Evolutionary conservation across 2,888 invertebrate species (phyloP).

Genomic region (Lasioglossum marginatum): DNA sequence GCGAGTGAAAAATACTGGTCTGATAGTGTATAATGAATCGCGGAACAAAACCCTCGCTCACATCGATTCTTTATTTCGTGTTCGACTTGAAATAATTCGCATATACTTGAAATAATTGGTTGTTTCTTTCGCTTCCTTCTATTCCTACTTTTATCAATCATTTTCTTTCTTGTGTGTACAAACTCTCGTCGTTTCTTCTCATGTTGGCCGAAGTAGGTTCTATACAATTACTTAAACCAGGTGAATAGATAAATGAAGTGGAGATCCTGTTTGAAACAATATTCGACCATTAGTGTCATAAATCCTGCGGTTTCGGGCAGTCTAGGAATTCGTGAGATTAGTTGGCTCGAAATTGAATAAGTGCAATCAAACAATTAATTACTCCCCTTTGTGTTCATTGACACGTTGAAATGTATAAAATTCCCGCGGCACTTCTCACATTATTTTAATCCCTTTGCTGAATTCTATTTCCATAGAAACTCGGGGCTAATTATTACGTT

Average conservation of each 20-base stretch:
- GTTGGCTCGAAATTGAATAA: slow-evolving; percentile 14
- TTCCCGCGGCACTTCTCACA: no score
- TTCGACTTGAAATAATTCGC: slow-evolving; percentile 2
- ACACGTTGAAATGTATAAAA: no score
- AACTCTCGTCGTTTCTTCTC: not conserved
- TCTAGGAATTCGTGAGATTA: not conserved
- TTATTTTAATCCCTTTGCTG: no score
- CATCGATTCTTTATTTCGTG: not conserved
- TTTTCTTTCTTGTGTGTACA: slow-evolving; percentile 8
- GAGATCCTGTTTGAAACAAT: not conserved
- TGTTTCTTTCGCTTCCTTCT: slow-evolving; percentile 1
- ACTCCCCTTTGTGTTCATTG: no score
- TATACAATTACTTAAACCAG: not conserved
- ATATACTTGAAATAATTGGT: slow-evolving; percentile 41
- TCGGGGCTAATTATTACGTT: no score
- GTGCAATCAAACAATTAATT: not conserved
- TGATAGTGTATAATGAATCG: slow-evolving; percentile 60
- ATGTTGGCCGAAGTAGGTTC: not conserved
- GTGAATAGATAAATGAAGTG: not conserved
- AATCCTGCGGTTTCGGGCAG: slow-evolving; percentile 11
- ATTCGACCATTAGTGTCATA: slow-evolving; percentile 8
- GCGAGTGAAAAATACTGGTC: slow-evolving; percentile 29
- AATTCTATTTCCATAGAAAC: no score
- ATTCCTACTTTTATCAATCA: slow-evolving; percentile 2
- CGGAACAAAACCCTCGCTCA: slow-evolving; percentile 34